Base-by-base conservation (phyloP, 2,797 vertebrate genomes). In the Phoeniculus purpureus region DNA sequence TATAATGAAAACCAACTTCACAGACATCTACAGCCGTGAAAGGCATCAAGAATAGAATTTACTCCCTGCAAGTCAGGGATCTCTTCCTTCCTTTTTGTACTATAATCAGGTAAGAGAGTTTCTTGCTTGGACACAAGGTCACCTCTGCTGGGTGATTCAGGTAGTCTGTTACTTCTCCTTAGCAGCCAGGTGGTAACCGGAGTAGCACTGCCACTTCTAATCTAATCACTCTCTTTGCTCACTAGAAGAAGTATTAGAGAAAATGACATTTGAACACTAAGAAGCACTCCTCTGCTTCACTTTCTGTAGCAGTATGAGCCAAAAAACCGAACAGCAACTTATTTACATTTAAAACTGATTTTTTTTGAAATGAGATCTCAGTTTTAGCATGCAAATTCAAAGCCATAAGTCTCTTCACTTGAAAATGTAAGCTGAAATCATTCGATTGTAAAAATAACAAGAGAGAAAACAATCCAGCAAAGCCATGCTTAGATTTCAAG, bases 401-500 rank as follows among this genome's bases (percentile, higher is more conserved):
- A 94, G 23, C 52, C 31, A 15, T 65, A 45, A 73, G 4, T 84
- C 10, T 81, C 45, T 82, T 73, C 43, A 40, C 60, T 81, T 88
- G 67, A 25, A 93, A 91, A 84, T 25, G 32, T 56, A 91, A 90
- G 34, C 70, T 76, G 78, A 84, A 93, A 77, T 90, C 1, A 1
- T 84, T 86, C 62, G 58, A 55, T 78, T 66, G 55, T 29, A 32
- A 87, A 89, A 92, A 88, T 67, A 85, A 66, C 26, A 32, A 72
- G 47, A 45, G 50, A 90, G 54, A 84, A 94, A 81, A 88, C 61
- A 88, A 77, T 79, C 34, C 72, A 80, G 71, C 50, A 93, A 81
- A 94, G 20, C 67, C 50, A 73, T 40, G 54, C 64, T 92, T 93
- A 84, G 78, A 79, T 95, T 90, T 92, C 60, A 74, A 81, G 81